Conservation (phyloP, 2,113 vertebrate species). For the Ochotona princeps region DNA sequence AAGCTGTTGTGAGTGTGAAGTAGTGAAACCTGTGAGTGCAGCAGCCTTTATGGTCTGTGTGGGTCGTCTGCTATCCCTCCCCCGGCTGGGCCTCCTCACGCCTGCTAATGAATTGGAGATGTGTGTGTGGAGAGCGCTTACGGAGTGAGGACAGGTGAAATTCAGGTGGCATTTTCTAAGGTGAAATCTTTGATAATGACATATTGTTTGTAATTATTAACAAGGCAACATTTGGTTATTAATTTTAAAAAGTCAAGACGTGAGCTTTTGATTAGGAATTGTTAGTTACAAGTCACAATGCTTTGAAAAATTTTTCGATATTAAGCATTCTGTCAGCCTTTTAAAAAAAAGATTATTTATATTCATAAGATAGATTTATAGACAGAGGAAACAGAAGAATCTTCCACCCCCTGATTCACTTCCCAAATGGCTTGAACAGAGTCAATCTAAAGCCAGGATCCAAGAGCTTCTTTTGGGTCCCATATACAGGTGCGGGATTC, state of each 20-base stretch:
- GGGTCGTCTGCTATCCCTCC: not conserved
- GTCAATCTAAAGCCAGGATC: too few relatives aligned
- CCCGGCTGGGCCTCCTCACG: not conserved
- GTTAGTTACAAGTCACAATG: not conserved
- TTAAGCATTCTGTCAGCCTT: not conserved
- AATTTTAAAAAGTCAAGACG: constrained; percentile 40
- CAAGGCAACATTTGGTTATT: constrained; percentile 24
- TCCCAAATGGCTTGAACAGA: too few relatives aligned
- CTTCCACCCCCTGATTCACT: too few relatives aligned
- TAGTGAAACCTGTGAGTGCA: constrained; percentile 30
- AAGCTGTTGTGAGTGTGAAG: constrained; percentile 40
- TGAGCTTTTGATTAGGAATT: constrained; percentile 36
- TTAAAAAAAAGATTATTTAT: too few relatives aligned
- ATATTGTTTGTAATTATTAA: constrained; percentile 24
- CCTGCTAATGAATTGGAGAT: too few relatives aligned
- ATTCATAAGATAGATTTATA: too few relatives aligned
- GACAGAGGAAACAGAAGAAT: too few relatives aligned
- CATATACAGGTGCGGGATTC: too few relatives aligned
- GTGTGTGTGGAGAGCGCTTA: too few relatives aligned
- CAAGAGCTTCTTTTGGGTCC: too few relatives aligned
- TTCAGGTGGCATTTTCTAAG: not conserved
- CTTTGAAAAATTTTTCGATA: constrained; percentile 7
- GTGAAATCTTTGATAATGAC: constrained; percentile 19
- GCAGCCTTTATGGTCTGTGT: not conserved
- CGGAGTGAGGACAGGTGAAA: not conserved